These are phyloP conservation scores for Drosophila villosipedis DNA, from an alignment of 2,888 invertebrate genomes.

Conservation along the genomic window DNA sequence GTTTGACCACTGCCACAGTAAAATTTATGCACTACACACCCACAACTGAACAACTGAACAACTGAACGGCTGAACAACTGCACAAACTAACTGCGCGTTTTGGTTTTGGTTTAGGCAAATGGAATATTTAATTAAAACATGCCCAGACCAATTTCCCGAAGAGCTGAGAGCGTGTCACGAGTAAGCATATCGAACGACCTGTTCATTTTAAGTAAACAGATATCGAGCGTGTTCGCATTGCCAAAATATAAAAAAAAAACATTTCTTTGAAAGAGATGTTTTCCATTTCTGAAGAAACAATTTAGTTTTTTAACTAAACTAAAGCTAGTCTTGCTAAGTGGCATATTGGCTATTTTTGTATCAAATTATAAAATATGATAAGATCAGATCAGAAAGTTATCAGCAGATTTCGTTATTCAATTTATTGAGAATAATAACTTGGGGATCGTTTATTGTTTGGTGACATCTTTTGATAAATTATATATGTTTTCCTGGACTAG, in stretches of 20 bases:
- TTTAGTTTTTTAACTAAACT: too few species aligned
- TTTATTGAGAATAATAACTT: too few species aligned
- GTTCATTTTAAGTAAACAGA: not conserved
- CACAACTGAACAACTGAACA: slow-evolving; percentile 16
- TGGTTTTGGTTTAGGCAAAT: slow-evolving; percentile 75
- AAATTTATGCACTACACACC: slow-evolving; percentile 64
- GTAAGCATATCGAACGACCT: not conserved
- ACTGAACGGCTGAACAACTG: slow-evolving; percentile 11
- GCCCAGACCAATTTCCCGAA: slow-evolving; percentile 51
- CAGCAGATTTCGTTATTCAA: too few species aligned
- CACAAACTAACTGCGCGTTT: slow-evolving; percentile 61
- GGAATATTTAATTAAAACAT: slow-evolving; percentile 82
- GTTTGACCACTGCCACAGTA: slow-evolving; percentile 58
- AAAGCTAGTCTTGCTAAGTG: too few species aligned
- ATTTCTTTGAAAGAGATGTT: not conserved
- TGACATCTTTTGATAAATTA: too few species aligned
- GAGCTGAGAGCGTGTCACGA: slow-evolving; percentile 22
- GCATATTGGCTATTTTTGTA: too few species aligned
- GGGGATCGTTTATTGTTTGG: too few species aligned
- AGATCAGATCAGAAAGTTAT: too few species aligned
- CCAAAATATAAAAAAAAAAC: not conserved
- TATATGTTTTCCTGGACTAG: too few species aligned
- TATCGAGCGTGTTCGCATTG: not conserved
- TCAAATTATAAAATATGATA: too few species aligned
- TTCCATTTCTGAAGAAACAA: too few species aligned